Conservation (phyloP, 2,888 invertebrate genomes). For the Mimumesa dahlbomi region DNA sequence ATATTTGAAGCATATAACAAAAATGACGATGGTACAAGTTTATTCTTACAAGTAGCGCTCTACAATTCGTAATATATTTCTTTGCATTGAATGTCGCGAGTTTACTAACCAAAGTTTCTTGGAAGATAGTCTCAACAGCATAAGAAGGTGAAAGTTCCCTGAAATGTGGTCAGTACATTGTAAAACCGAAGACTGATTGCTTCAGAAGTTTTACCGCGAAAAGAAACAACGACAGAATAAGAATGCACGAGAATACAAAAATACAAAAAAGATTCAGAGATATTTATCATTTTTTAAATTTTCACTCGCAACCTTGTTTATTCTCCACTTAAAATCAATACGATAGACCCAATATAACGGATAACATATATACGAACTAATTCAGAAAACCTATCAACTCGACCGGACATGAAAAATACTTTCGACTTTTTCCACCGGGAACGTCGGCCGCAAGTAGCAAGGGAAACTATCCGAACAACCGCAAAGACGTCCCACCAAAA, state of each 20-base stretch:
- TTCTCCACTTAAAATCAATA: no score
- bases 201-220: conserved; percentile 71
- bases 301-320: no score
- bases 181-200: conserved; percentile 77
- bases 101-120: conserved; percentile 23
- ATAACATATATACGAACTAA: no score
- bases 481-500: not conserved
- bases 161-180: conserved; percentile 75
- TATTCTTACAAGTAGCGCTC: not conserved
- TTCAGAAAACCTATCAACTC: conserved; percentile 35
- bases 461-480: not conserved
- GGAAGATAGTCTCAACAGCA: conserved; percentile 24
- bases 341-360: no score
- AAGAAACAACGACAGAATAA: conserved; percentile 40
- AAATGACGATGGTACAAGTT: not conserved
- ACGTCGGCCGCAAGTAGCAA: not conserved
- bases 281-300: conserved; percentile 38
- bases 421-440: not conserved
- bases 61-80: not conserved
- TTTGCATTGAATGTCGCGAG: not conserved
- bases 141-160: conserved; percentile 53
- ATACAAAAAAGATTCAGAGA: conserved; percentile 30
- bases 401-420: conserved; percentile 7
- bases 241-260: conserved; percentile 26
- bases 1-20: not conserved